Evolutionary conservation across 2,888 invertebrate genomes (phyloP), one percentile per base, ranked within the genome.

Genomic region (Tortrix viridana): DNA sequence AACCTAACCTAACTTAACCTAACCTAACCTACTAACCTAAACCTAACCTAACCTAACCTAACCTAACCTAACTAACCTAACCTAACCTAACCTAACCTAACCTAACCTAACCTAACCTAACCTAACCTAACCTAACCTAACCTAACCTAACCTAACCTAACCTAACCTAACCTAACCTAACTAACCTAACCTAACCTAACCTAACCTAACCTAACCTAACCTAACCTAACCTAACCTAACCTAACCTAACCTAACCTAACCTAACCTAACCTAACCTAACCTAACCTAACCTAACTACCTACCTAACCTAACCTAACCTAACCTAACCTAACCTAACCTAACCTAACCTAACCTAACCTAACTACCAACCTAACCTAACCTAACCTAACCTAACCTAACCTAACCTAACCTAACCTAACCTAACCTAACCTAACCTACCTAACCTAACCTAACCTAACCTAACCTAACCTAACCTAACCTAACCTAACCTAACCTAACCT

Each of bases 41-140:
- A 38, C 38, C 38, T 38, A 38, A 38, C 38, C 38, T 38, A 38
- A 38, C 38, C 38, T 38, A 38, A 38, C 38, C 38, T 38, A 38
- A 38, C 38, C 38, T 38, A 38, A 38, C 38, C 38, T 38, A 38
- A 38, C 38, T 38, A 38, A 38, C 38, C 38, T 38, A 38, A 38
- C 38, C 38, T 38, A 38, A 38, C 38, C 38, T 38, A 38, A 38
- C 38, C 38, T 38, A 38, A 38, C 38, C 38, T 38, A 38, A 38
- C 38, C 38, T 38, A 38, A 38, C 38, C 38, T 38, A 38, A 38
- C 38, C 38, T 38, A 38, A 38, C 38, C 38, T 38, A 38, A 38
- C 38, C 38, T 38, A 38, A 38, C 38, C 38, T 38, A 38, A 38
- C 38, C 38, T 38, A 38, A 38, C 38, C 38, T 38, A 38, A 38